Evolutionary conservation across 1,140 invertebrate species (phyloP).

Genomic region (Psilanteris sp.): DNA sequence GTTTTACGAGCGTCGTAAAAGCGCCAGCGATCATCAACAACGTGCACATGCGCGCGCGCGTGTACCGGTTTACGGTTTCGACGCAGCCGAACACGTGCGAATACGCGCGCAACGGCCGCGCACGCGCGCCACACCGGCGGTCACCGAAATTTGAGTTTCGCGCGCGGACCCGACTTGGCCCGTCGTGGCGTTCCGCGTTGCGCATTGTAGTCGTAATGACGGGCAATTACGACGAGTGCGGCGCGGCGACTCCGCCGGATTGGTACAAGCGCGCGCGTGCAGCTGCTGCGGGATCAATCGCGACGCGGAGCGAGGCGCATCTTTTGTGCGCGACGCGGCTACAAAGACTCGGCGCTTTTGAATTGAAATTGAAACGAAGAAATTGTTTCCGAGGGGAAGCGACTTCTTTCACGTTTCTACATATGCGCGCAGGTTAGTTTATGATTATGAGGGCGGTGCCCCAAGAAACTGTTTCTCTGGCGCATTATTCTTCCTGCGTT

Average conservation of each 20-base stretch:
- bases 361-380: constrained; percentile 56
- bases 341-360: constrained; percentile 46
- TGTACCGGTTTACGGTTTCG: constrained; percentile 40
- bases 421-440: constrained; percentile 40
- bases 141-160: no score
- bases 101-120: constrained; percentile 18
- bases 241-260: background rate
- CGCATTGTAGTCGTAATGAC: no score
- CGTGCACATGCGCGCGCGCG: no score
- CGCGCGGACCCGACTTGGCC: no score
- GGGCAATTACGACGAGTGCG: no score
- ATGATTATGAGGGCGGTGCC: constrained; percentile 44
- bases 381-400: constrained; percentile 39
- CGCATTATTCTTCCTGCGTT: constrained; percentile 8
- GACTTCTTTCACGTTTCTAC: constrained; percentile 38
- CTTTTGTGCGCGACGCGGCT: constrained; percentile 29
- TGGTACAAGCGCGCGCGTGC: constrained; percentile 6
- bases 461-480: constrained; percentile 41
- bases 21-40: constrained; percentile 13
- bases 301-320: constrained; percentile 16
- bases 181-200: no score
- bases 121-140: no score
- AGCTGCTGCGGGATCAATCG: constrained; percentile 48
- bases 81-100: constrained; percentile 39
- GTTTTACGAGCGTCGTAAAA: constrained; percentile 44